Base-by-base conservation (phyloP, 37 sponge, comb jelly and placozoan species). In the Dysidea cf. avara region DNA sequence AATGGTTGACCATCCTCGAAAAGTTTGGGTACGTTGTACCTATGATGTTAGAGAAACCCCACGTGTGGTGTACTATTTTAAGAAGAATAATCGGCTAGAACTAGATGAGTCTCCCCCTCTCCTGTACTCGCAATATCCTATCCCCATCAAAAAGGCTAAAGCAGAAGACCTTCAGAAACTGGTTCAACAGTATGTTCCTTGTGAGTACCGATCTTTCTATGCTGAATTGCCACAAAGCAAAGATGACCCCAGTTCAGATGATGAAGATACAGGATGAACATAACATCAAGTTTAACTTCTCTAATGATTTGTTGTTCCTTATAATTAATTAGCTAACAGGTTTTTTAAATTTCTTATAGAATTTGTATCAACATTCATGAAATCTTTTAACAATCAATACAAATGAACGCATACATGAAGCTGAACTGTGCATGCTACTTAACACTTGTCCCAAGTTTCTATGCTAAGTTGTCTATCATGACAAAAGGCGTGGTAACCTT, bases 131-230 rank as follows among this genome's bases (percentile, higher is more conserved):
- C n/a, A 29, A 3, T 53, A 70, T 53, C 71, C 71, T n/a, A n/a
- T n/a, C n/a, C n/a, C n/a, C n/a, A n/a, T n/a, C n/a, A 70, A 70
- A 52, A 14, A 17, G 14, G 56, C 54, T 18, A 70, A 70, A 33
- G 54, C 56, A 11, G 43, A 25, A 31, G 71, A 70, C 24, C 56
- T 70, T 11, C 30, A 53, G 7, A 70, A 70, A 32, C 32, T 70
- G 21, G 71, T 46, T 12, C 5, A 20, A 46, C 35, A 53, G 2
- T 70, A 52, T 70, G 54, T 70, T 3, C 71, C 71, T 30, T 25
- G 31, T 35, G 38, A 71, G n/a, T n/a, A 64, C 63, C 74, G 55
- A 71, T 13, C 38, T 48, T 82, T 82, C 40, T 82, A 82, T 57
- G 60, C 61, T 47, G 64, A 82, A 29, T 31, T 82, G 22, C 73